Conservation (phyloP, 1,140 invertebrate species). For the Samia ricini region DNA sequence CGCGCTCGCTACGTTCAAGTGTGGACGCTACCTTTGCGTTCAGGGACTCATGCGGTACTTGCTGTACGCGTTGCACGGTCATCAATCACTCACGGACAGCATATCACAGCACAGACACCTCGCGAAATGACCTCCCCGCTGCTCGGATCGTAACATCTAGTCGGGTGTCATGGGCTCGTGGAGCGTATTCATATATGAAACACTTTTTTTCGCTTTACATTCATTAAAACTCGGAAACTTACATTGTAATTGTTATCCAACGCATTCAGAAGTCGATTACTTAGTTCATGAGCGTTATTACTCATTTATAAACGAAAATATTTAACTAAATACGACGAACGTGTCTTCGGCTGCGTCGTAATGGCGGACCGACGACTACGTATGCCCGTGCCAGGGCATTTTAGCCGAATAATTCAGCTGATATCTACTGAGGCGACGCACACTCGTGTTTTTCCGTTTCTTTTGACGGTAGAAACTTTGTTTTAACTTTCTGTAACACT, state of each 20-base stretch:
- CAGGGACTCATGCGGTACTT: slow-evolving; percentile 30
- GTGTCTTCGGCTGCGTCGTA: slow-evolving; percentile 77
- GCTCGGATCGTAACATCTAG: slow-evolving; percentile 63
- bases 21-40: slow-evolving; percentile 53
- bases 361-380: slow-evolving; percentile 78
- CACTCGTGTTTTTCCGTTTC: slow-evolving; percentile 77
- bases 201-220: slow-evolving; percentile 54
- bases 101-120: slow-evolving; percentile 36
- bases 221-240: slow-evolving; percentile 73
- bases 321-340: slow-evolving; percentile 79
- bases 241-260: slow-evolving; percentile 79
- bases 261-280: slow-evolving; percentile 78
- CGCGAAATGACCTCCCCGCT: slow-evolving; percentile 53
- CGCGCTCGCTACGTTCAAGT: slow-evolving; percentile 64
- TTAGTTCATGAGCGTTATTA: slow-evolving; percentile 78
- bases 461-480: slow-evolving; percentile 66
- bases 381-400: slow-evolving; percentile 78
- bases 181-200: slow-evolving; percentile 69
- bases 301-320: slow-evolving; percentile 79
- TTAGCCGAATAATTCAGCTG: slow-evolving; percentile 79
- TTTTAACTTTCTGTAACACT: slow-evolving; percentile 28
- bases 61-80: slow-evolving; percentile 20
- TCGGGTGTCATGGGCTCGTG: slow-evolving; percentile 73
- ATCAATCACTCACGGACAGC: slow-evolving; percentile 32
- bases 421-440: slow-evolving; percentile 77